Conservation (phyloP, 2,888 invertebrate genomes). For the Drosophila borborema region DNA sequence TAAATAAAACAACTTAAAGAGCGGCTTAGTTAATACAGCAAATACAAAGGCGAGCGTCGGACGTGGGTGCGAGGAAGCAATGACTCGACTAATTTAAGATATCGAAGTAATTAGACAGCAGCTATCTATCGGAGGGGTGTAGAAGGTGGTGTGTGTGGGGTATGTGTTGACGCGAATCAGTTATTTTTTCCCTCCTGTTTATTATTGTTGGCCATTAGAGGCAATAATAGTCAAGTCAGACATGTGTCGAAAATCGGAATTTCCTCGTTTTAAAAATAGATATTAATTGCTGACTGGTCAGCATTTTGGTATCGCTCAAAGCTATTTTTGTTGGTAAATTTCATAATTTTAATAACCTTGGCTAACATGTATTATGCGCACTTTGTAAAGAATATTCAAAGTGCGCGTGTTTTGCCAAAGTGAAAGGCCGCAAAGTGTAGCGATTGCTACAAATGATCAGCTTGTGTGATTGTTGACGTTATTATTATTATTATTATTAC, state of each 20-base stretch:
- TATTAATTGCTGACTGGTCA: constrained; percentile 49
- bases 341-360: constrained; percentile 73
- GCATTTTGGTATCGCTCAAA: constrained; percentile 44
- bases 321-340: constrained; percentile 66
- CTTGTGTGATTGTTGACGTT: constrained; percentile 42
- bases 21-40: constrained; percentile 11
- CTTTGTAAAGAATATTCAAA: constrained; percentile 71
- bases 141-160: neutral
- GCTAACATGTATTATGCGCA: constrained; percentile 70
- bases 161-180: constrained; percentile 11
- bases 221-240: constrained; percentile 48
- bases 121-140: neutral
- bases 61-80: constrained; percentile 43
- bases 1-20: constrained; percentile 17
- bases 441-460: constrained; percentile 64
- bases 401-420: constrained; percentile 71
- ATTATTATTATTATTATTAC: constrained; percentile 17
- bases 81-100: constrained; percentile 35
- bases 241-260: constrained; percentile 69
- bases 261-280: constrained; percentile 73
- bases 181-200: neutral
- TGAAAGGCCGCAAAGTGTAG: constrained; percentile 72
- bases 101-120: constrained; percentile 31
- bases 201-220: constrained; percentile 34
- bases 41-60: constrained; percentile 5